Percentiles rank a stretch among this genome's conserved stretches.
Conservation (phyloP, 2,888 invertebrate species). For the Idaea aversata region DNA sequence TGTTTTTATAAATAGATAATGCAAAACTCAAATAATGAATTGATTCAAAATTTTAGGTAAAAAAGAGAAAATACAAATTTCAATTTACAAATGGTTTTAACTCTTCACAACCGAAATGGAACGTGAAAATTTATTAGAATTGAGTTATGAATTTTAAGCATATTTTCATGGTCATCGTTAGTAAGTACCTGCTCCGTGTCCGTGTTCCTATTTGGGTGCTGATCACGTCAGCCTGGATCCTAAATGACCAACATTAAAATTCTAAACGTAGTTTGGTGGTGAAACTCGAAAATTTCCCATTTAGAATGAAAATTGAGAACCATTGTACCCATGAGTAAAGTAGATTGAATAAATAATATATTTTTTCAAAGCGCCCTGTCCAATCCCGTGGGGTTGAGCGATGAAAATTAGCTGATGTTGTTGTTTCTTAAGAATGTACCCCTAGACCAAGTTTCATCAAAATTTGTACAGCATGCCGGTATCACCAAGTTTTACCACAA, state of each 20-base stretch:
- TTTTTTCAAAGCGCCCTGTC: neutral
- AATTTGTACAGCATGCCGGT: no score
- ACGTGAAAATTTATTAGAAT: neutral
- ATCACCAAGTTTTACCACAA: no score
- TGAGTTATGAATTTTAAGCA: conserved; percentile 19
- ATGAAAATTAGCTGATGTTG: no score
- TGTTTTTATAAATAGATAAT: no score
- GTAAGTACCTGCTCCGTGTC: conserved; percentile 6
- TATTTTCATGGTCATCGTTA: conserved; percentile 18
- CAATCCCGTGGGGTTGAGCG: no score
- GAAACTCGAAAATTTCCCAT: neutral
- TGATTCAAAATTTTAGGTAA: neutral
- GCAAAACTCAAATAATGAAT: neutral
- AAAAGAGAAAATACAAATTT: neutral
- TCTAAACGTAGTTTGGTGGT: conserved; percentile 5
- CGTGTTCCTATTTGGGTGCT: conserved; percentile 16
- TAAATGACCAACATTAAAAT: conserved; percentile 18
- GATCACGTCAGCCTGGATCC: conserved; percentile 19
- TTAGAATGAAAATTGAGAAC: neutral
- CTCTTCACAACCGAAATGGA: neutral
- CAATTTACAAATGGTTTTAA: neutral
- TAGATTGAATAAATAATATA: neutral
- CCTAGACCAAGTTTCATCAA: no score
- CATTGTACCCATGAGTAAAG: neutral
- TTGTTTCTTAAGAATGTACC: no score